Evolutionary conservation across 2,113 vertebrate genomes (phyloP).

Genomic region (Oreochromis tanganicae): DNA sequence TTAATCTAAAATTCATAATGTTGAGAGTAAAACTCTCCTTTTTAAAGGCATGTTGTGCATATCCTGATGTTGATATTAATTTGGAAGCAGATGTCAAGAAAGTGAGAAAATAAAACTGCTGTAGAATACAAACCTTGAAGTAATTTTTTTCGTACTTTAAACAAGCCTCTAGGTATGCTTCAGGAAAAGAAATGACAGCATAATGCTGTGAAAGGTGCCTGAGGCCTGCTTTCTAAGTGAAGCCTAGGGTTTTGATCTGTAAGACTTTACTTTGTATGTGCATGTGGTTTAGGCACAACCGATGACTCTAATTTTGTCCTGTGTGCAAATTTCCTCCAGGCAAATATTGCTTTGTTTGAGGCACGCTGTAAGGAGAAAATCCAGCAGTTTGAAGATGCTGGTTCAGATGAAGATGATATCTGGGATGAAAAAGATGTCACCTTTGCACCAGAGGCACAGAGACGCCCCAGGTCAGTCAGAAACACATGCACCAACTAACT

Average conservation of each 20-base stretch:
- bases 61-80: neutral
- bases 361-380: constrained; percentile 97
- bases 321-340: constrained; percentile 69
- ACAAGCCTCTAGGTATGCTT: neutral
- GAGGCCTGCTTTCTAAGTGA: neutral
- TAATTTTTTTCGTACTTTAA: neutral
- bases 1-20: constrained; percentile 14
- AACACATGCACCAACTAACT: neutral
- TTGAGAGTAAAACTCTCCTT: neutral
- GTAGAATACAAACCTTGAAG: neutral
- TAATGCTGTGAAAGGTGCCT: neutral
- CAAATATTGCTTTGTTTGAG: constrained; percentile 97
- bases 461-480: constrained; percentile 81
- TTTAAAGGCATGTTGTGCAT: neutral
- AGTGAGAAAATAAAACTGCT: neutral
- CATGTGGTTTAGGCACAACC: neutral
- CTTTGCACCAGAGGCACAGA: constrained; percentile 88
- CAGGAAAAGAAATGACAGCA: neutral
- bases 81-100: neutral
- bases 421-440: constrained; percentile 97
- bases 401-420: constrained; percentile 98
- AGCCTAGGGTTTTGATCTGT: neutral
- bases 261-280: neutral
- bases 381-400: constrained; percentile 96
- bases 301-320: neutral